phyloP scores from a whole-genome alignment of 2,888 invertebrate species.

The Elgonia sp. region DNA sequence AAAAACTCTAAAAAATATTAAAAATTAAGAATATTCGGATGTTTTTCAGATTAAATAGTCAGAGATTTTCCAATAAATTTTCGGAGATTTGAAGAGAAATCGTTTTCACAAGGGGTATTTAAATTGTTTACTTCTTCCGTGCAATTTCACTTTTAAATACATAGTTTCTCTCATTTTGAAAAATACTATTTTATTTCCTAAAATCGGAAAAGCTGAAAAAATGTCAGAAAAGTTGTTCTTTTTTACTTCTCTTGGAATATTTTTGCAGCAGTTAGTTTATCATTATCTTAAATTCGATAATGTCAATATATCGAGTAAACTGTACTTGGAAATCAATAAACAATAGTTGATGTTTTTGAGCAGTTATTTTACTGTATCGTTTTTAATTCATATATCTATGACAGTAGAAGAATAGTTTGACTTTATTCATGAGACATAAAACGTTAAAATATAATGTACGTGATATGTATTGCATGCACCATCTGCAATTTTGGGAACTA shows the following conservation, averaged over 20 bases:
- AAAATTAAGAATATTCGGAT: too few species aligned
- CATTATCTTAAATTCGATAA: background rate
- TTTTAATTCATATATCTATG: conserved; percentile 39
- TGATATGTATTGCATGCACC: conserved; percentile 60
- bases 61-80: too few species aligned
- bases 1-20: too few species aligned
- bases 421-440: conserved; percentile 34
- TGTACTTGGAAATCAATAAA: background rate
- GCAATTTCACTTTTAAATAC: too few species aligned
- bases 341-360: conserved; percentile 19
- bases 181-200: conserved; percentile 30
- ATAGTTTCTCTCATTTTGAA: too few species aligned
- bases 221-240: background rate
- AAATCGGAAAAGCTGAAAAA: conserved; percentile 22
- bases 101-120: too few species aligned
- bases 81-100: too few species aligned
- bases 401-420: conserved; percentile 53
- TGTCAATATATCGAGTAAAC: background rate
- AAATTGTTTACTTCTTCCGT: too few species aligned
- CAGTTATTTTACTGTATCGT: conserved; percentile 23
- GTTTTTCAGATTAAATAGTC: too few species aligned
- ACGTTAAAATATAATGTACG: conserved; percentile 49
- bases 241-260: conserved; percentile 26
- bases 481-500: conserved; percentile 48
- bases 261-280: conserved; percentile 1